Base-by-base conservation (phyloP, 2,797 vertebrate species). In the Argentina silus region DNA sequence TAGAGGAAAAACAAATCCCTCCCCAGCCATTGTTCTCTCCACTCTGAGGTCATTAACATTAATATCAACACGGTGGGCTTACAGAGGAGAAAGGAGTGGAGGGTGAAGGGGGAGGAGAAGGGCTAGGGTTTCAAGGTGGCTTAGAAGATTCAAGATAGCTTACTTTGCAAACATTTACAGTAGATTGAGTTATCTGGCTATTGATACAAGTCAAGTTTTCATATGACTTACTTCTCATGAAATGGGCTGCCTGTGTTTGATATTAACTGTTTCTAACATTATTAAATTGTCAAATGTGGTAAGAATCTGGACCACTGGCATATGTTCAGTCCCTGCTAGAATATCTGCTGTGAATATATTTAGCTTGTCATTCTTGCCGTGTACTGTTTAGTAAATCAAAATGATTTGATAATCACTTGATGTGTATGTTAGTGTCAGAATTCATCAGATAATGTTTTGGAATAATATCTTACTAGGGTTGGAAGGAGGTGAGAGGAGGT, bases 21-120 rank as follows among this genome's bases (percentile, higher is more conserved):
- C 68, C 73, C 80, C 72, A 73, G 78, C 81, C 72, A 87, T 87
- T 88, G 87, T 90, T 85, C 75, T 78, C 62, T 51, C 56, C 66
- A 73, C 63, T 57, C 76, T 50, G 17, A 76, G 70, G 76, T 72
- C 73, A 81, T 78, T 79, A 74, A 74, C 83, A 78, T 72, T 75
- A 64, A 73, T 66, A 75, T 75, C 64, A 74, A 44, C 61, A 75
- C 62, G 23, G 55, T 47, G 65, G 70, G 63, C 50, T 56, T 72
- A 63, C 11, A 11, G 7, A 6, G 23, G 45, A 44, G 62, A 47
- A 21, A 17, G 50, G 62, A 56, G 47, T 62, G 7, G 44, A 56
- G 51, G 56, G 56, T 6, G 36, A 47, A 72, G 57, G 48, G 4
- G 42, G 42, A 7, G 47, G 73, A 27, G 65, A 76, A 56, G 36